These are phyloP conservation scores for Mythimna pallens DNA, from an alignment of 2,888 invertebrate genomes.

Conservation along the genomic window DNA sequence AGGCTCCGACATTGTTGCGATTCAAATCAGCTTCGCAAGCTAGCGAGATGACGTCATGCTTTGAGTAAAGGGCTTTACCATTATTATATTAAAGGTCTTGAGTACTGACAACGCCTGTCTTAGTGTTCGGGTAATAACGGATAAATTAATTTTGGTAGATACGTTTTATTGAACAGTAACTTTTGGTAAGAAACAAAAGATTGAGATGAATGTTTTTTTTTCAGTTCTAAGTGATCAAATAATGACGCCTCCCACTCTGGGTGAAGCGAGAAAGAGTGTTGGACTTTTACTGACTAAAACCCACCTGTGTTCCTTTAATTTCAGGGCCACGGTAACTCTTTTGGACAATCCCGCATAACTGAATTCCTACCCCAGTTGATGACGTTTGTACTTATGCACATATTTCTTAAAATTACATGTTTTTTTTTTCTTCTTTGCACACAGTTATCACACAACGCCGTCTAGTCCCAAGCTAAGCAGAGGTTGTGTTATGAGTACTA, in stretches of 20 bases:
- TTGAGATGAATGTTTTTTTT: background rate
- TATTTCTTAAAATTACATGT: background rate
- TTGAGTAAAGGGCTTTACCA: constrained; percentile 27
- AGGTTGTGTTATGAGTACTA: too few relatives aligned
- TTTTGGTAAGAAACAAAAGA: background rate
- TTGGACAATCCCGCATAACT: too few relatives aligned
- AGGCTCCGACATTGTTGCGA: constrained; percentile 50
- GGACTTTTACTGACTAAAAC: too few relatives aligned
- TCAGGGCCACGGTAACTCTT: too few relatives aligned
- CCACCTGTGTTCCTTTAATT: too few relatives aligned
- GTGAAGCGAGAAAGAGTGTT: too few relatives aligned
- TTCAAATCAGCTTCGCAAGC: constrained; percentile 44
- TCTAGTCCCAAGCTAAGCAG: too few relatives aligned
- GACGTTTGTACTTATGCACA: background rate
- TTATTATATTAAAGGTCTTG: constrained; percentile 19
- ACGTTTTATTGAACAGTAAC: background rate
- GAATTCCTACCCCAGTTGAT: background rate
- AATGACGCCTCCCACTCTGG: too few relatives aligned
- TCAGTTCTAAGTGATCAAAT: background rate
- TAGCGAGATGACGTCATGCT: constrained; percentile 54
- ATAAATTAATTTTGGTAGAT: constrained; percentile 4
- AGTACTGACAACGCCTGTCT: constrained; percentile 2
- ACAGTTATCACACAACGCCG: too few relatives aligned
- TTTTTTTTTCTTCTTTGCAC: too few relatives aligned
- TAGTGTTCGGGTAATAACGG: constrained; percentile 1